Evolutionary conservation across 2,113 vertebrate species (phyloP).

Genomic region (Accipiter cooperii): DNA sequence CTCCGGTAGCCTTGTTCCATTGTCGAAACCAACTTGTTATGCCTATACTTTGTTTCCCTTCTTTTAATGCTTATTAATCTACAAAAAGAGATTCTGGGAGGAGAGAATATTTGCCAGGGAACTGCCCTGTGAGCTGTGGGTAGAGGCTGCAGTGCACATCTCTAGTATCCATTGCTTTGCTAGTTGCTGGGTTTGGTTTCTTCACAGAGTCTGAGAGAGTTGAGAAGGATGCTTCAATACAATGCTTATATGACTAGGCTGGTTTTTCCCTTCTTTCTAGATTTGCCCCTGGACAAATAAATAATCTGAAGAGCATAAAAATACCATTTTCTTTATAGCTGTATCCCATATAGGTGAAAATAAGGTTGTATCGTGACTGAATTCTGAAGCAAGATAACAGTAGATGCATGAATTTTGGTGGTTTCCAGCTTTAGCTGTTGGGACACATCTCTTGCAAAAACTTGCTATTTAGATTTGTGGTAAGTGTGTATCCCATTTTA

Average conservation of each 20-base stretch:
- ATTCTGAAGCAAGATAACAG: background rate
- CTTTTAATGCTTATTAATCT: background rate
- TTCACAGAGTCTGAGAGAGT: background rate
- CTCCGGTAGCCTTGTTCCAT: background rate
- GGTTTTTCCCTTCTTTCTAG: background rate
- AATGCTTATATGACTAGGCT: background rate
- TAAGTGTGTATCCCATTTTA: background rate
- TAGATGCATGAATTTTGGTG: background rate
- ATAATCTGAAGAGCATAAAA: background rate
- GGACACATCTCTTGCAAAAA: background rate
- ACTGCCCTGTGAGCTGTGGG: rapidly evolving
- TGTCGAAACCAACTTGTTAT: background rate
- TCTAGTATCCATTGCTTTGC: background rate
- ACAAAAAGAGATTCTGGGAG: background rate
- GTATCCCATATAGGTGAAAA: background rate
- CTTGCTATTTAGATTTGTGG: background rate
- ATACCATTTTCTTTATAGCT: background rate
- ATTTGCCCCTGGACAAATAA: background rate
- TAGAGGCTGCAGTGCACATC: background rate
- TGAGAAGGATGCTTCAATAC: background rate
- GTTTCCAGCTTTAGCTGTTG: background rate
- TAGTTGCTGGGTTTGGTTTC: background rate
- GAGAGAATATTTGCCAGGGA: background rate
- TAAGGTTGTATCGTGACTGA: background rate
- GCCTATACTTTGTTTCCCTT: background rate